Evolutionary conservation across 2,797 vertebrate genomes (phyloP), one percentile per base, ranked within the genome.

Genomic region (Ctenochaetus hawaiiensis): DNA sequence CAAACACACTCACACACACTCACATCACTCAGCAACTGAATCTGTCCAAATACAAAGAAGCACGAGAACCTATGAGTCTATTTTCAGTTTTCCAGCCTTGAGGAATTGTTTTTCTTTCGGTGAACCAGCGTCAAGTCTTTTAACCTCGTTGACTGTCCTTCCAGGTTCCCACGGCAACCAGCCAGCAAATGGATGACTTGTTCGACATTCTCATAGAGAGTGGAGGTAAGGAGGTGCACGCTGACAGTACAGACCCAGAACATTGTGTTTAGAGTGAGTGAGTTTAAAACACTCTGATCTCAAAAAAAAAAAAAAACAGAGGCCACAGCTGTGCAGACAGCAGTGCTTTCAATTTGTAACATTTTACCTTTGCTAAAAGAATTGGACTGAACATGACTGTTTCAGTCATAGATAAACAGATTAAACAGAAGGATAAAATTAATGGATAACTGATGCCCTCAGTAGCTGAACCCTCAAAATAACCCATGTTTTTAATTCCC

Each of bases 161-260:
- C 49, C 86, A 99, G 98, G 84, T 96, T 90, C 93, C 97, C 90
- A 96, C 87, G 5, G 95, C 95, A 26, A 96, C 97, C 86, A 99
- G 98, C 89, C 98, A 99, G 92, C 98, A 99, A 90, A 99, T 99
- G 98, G 98, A 99, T 13, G 98, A 99, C 89, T 95, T 99, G 85
- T 99, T 99, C 54, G 98, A 99, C 88, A 98, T 99, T 85, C 97
- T 99, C 80, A 99, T 99, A 91, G 96, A 99, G 91, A 99, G 97
- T 0, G 98, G 98, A 96, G 98, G 98, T 99, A 93, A 89, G 84
- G 59, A 72, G 37, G n/a, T 54, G 22, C 37, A 61, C 13, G 30
- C 20, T 8, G 34, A 48, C 52, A 14, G 13, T 8, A 57, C 54
- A 17, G 14, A 34, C 30, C 30, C 30, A 34, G 30, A 34, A 57